These are phyloP conservation scores for Oryzias woworae DNA, from an alignment of 2,113 vertebrate species.

Conservation along the genomic window DNA sequence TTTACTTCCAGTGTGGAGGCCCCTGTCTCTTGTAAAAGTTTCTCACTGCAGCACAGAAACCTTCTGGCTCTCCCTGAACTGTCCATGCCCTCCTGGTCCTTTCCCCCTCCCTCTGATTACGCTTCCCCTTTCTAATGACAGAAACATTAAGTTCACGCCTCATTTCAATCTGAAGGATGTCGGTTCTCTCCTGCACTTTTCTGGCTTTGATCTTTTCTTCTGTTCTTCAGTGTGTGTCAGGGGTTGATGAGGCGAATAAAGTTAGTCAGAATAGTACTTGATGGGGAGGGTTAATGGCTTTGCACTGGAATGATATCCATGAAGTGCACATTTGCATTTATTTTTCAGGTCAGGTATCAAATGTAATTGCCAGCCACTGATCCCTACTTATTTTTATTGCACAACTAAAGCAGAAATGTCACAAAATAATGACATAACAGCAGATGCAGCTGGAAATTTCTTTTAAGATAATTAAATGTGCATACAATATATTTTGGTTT, in stretches of 20 bases:
- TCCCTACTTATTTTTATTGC: no score
- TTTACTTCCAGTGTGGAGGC: constrained; percentile 9
- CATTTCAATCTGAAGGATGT: constrained; percentile 69
- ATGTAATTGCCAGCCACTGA: no score
- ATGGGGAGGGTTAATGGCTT: constrained; percentile 9
- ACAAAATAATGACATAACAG: no score
- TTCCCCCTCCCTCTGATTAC: constrained; percentile 27
- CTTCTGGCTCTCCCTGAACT: constrained; percentile 31
- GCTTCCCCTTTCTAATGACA: constrained; percentile 48
- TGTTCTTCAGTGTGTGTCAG: constrained; percentile 17
- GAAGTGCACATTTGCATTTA: constrained; percentile 35
- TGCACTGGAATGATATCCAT: constrained; percentile 42
- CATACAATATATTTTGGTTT: no score
- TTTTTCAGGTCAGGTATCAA: not conserved
- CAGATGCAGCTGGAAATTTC: no score
- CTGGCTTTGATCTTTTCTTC: constrained; percentile 28
- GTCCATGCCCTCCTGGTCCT: constrained; percentile 22
- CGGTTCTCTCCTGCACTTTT: constrained; percentile 37
- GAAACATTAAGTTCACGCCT: constrained; percentile 59
- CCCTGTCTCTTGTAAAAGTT: constrained; percentile 13
- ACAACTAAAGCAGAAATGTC: no score
- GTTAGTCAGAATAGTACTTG: constrained; percentile 24
- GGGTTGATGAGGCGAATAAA: constrained; percentile 55
- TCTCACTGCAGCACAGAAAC: constrained; percentile 28
- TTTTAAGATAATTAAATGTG: no score